Evolutionary conservation across 2,797 vertebrate genomes (phyloP).

Genomic region (Spatula clypeata): DNA sequence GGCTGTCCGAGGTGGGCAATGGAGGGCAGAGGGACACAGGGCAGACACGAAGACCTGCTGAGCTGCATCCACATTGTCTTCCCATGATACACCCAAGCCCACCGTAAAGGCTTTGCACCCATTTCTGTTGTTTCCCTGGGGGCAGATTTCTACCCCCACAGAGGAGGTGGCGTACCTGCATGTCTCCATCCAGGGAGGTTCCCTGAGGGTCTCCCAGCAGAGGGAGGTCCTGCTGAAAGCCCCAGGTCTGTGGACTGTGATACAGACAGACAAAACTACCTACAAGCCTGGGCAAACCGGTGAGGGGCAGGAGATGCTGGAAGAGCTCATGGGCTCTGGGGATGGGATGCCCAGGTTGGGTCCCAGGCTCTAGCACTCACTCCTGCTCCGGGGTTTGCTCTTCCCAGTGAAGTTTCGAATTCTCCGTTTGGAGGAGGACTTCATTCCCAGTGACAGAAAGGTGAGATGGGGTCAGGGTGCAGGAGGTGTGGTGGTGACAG

Average conservation of each 20-base stretch:
- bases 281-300: slow-evolving; percentile 30
- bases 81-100: not conserved
- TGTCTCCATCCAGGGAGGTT: not conserved
- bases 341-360: not conserved
- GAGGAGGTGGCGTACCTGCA: not conserved
- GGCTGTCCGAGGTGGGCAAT: accelerated
- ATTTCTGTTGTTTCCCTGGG: not conserved
- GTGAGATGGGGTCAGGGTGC: not conserved
- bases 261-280: slow-evolving; percentile 28
- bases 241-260: not conserved
- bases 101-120: not conserved
- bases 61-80: not conserved
- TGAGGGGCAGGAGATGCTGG: not conserved
- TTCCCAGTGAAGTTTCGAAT: slow-evolving; percentile 39
- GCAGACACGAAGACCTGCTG: accelerated
- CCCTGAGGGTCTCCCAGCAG: not conserved
- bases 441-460: not conserved
- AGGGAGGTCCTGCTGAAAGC: not conserved
- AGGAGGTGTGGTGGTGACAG: accelerated
- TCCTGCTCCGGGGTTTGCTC: not conserved
- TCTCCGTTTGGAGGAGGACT: not conserved
- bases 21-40: not conserved
- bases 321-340: not conserved
- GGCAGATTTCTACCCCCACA: not conserved
- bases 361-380: not conserved